Conservation (phyloP, 2,888 invertebrate genomes). For the Eumerus sabulonum region DNA sequence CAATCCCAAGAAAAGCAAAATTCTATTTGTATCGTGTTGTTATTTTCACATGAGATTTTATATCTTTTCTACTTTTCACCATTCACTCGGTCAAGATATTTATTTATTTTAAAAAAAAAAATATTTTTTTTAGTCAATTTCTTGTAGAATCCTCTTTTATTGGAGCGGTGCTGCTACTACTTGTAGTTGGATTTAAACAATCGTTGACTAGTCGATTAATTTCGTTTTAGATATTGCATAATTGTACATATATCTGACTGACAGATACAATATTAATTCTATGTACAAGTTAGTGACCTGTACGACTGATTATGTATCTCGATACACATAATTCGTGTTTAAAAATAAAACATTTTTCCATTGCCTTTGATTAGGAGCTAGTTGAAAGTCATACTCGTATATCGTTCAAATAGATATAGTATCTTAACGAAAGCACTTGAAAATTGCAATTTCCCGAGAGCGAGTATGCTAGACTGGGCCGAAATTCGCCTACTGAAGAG, state of each 20-base stretch:
- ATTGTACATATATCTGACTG: slow-evolving; percentile 25
- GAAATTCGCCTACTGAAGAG: slow-evolving; percentile 44
- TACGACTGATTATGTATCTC: slow-evolving; percentile 31
- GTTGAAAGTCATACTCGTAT: slow-evolving; percentile 3
- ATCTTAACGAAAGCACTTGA: slow-evolving; percentile 9
- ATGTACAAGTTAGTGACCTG: background rate
- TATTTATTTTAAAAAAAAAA: too few relatives aligned
- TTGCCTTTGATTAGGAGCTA: slow-evolving; percentile 10
- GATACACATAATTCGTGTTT: slow-evolving; percentile 19
- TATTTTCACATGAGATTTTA: background rate
- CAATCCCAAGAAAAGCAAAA: background rate
- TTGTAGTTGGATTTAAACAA: background rate
- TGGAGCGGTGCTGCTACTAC: too few relatives aligned
- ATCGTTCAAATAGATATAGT: slow-evolving; percentile 18
- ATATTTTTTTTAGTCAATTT: too few relatives aligned
- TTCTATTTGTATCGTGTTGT: slow-evolving; percentile 10
- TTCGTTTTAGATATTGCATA: slow-evolving; percentile 62
- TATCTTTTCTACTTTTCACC: too few relatives aligned
- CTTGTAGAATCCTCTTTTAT: too few relatives aligned
- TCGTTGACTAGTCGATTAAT: background rate
- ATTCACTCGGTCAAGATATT: background rate
- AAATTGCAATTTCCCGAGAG: slow-evolving; percentile 29
- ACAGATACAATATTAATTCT: too few relatives aligned
- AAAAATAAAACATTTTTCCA: slow-evolving; percentile 33
- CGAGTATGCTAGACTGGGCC: slow-evolving; percentile 38